Percentiles rank a stretch among this genome's conserved stretches.
phyloP scores from a whole-genome alignment of 2,888 invertebrate genomes.

The Sinhomidia bicolor region DNA sequence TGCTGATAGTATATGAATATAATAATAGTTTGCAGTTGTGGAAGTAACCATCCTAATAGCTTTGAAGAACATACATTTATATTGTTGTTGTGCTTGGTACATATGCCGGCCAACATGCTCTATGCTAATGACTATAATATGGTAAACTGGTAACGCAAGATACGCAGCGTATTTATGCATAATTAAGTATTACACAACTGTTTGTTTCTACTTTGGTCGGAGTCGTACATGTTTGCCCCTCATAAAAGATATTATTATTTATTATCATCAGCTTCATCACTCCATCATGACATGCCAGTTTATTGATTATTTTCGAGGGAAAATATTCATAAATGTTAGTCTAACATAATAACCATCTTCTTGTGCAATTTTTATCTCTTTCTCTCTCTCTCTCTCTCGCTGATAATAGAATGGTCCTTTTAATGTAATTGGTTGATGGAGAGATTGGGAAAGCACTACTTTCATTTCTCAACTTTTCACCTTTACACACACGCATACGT shows the following conservation, averaged over 20 bases:
- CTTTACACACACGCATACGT: background rate
- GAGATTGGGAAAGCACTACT: conserved; percentile 34
- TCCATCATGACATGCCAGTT: conserved; percentile 31
- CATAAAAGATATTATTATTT: conserved; percentile 33
- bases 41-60: too few species aligned
- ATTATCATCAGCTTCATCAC: conserved; percentile 23
- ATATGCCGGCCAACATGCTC: too few species aligned
- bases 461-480: conserved; percentile 35
- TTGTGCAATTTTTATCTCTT: background rate
- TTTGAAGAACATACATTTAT: too few species aligned
- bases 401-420: background rate
- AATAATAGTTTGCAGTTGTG: too few species aligned
- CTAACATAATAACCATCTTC: background rate
- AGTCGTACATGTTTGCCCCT: background rate
- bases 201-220: background rate
- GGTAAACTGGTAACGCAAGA: background rate
- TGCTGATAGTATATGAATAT: too few species aligned
- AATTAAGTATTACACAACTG: conserved; percentile 42
- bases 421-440: conserved; percentile 23
- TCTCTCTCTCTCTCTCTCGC: background rate
- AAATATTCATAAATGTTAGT: conserved; percentile 16
- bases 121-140: too few species aligned
- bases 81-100: too few species aligned
- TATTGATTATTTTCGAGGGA: conserved; percentile 21
- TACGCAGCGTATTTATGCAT: conserved; percentile 3